A percentile compares a stretch with the other conserved stretches of the same genome.
These are phyloP conservation scores for Labia minor DNA, from an alignment of 2,888 invertebrate species.

Conservation along the genomic window DNA sequence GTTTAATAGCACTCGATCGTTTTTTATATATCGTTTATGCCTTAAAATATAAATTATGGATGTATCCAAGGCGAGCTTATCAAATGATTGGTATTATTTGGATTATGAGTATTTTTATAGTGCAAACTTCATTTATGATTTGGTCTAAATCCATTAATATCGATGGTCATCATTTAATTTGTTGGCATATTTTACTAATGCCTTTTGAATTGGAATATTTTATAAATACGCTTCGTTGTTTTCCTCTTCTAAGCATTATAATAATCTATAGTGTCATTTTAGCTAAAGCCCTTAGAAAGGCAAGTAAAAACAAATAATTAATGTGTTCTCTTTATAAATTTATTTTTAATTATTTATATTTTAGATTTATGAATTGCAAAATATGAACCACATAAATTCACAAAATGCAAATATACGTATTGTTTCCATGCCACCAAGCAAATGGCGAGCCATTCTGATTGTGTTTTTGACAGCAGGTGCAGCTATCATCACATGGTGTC, in stretches of 20 bases:
- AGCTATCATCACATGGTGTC: too few relatives aligned
- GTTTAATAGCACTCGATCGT: constrained; percentile 51
- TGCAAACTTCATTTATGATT: constrained; percentile 49
- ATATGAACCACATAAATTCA: too few relatives aligned
- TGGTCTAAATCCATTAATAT: constrained; percentile 44
- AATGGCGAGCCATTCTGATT: too few relatives aligned
- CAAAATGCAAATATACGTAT: too few relatives aligned
- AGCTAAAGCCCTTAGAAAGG: constrained; percentile 45
- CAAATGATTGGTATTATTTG: constrained; percentile 45
- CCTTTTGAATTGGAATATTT: constrained; percentile 45
- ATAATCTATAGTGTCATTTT: constrained; percentile 49
- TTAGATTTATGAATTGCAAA: too few relatives aligned
- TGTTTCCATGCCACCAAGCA: too few relatives aligned
- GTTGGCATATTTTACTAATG: constrained; percentile 47
- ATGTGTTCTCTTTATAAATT: too few relatives aligned
- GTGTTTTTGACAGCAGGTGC: too few relatives aligned
- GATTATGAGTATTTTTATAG: constrained; percentile 47
- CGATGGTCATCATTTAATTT: constrained; percentile 42
- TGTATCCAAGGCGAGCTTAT: constrained; percentile 47
- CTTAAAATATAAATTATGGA: constrained; percentile 49
- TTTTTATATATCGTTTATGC: constrained; percentile 55
- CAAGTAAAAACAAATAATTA: too few relatives aligned
- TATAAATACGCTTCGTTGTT: constrained; percentile 44
- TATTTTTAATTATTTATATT: too few relatives aligned
- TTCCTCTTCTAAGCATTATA: constrained; percentile 40